Evolutionary conservation across 2,888 invertebrate genomes (phyloP), one percentile per base, ranked within the genome.

Genomic region (Gnatocerus cornutus): DNA sequence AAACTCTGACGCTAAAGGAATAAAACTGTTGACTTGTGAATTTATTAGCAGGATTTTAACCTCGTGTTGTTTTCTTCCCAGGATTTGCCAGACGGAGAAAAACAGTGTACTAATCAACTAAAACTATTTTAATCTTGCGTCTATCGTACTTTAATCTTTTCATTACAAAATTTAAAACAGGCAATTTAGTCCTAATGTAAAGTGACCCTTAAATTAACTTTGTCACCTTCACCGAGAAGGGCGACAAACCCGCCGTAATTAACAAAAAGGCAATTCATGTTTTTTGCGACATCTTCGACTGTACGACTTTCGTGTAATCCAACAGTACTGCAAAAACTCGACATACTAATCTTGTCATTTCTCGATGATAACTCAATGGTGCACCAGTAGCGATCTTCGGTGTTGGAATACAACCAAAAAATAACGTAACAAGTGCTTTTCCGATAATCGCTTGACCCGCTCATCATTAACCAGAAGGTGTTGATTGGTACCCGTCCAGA

Each of bases 391-490:
- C 65, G 68, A 21, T 80, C 80, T 1, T 80, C 78, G 8, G 77
- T 76, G 68, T 82, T 81, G 14, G 82, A 80, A 67, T 83, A 81
- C 62, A 85, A 61, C 84, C 84, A 84, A 59, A 80, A 78, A 3
- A 82, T 48, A 5, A 78, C 78, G 64, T 79, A 81, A 0, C 82
- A 77, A 8, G 75, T 71, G 4, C 68, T 65, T 46, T 76, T 74
- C 37, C 73, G 75, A 30, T 70, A 71, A 56, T 80, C 78, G 5
- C 56, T 39, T 1, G 83, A 82, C 10, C 81, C 82, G 16, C 78
- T 82, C 16, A 78, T 80, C 84, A 85, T 83, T 30, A 85, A 68
- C 84, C 84, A 85, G 70, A 84, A 83, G 1, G 82, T 82, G 56
- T 77, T 79, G 7, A 81, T 50, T 0, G 82, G 81, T 3, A 81